Evolutionary conservation across 2,113 vertebrate genomes (phyloP), one percentile per base, ranked within the genome.

Genomic region (Cyanoliseus patagonus): DNA sequence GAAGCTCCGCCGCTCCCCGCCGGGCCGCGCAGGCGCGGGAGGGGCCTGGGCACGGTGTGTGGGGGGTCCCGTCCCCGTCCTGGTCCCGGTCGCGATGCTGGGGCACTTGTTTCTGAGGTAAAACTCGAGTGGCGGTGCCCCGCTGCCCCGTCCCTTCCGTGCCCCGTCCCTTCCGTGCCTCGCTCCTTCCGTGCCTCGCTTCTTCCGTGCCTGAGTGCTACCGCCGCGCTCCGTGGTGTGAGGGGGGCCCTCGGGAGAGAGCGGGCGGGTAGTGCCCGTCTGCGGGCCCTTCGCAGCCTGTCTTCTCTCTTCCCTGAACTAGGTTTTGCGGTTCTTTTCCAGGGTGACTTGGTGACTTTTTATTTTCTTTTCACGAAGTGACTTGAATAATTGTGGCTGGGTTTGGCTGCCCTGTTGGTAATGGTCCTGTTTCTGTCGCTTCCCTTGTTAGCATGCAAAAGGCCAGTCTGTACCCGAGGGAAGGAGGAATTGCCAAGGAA

Each of bases 51-150:
- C 6, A 11, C 5, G 35, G 30, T 7, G 9, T 6, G 4, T 10
- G 1, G 6, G 11, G 33, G 4, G 10, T 28, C 2, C 5, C 3
- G 7, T 15, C 33, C 8, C 5, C 0, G n/a, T 30, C 14, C 1
- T 1, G 1, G 4, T 57, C 11, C 3, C 19, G 5, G 11, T 15
- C 4, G 7, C 9, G 47, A 2, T 3, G 25, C 7, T 18, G 6
- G 7, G 13, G 9, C 4, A 1, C 13, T 11, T 10, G 13, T 2
- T 7, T 8, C 18, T 15, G 61, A 44, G 47, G 35, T 25, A 12
- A 44, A 15, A 12, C 6, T 49, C 27, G 22, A 46, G 20, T 9
- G 22, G 35, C 13, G 11, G 8, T 37, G 62, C 4, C 4, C 7
- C 5, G 3, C 24, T 7, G 25, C 35, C 16, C 23, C 33, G 8